Evolutionary conservation across 1,140 invertebrate genomes (phyloP), one percentile per base, ranked within the genome.

Genomic region (Magallana angulata): DNA sequence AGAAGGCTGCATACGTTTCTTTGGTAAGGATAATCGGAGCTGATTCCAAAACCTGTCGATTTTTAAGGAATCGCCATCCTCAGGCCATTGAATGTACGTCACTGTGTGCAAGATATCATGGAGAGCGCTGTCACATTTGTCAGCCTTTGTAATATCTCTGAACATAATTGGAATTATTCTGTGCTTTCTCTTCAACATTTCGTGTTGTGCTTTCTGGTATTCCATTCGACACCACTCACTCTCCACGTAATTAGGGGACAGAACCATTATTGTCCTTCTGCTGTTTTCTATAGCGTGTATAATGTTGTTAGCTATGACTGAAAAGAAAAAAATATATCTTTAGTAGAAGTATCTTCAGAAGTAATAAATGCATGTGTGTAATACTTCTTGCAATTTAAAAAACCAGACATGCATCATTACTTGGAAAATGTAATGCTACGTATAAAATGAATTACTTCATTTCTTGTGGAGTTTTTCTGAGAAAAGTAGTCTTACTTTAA

Each of bases 231-330:
- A 92, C 93, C 93, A 94, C 76, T 93, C 93, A 64, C 92, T 93
- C 14, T 92, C 87, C 2, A 93, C 90, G 88, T 93, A 94, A 76
- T 89, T 90, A 4, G 93, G 92, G 24, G 92, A 91, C 9, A 94
- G 87, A 57, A 94, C 86, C 82, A 94, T 87, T n/a, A 94, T 93
- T 6, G 93, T 94, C 30, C 93, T 84, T 56, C 93, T 80, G 85
- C 93, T 94, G 87, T 90, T 91, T 68, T 94, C 92, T 1, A 94
- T 91, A 1, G 93, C 93, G 2, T 89, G 82, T 14, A 94, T 93
- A 14, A 94, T 94, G 89, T 93, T 94, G 89, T 94, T 92, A 36
- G 93, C 93, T 36, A 94, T 94, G n/a, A 91, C 93, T 94, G 89
- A 11, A 91, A 89, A 76, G 86, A 76, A 84, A 85, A 87, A 56